Conservation (phyloP, 1,140 invertebrate genomes). For the Geopemphigus sp. region DNA sequence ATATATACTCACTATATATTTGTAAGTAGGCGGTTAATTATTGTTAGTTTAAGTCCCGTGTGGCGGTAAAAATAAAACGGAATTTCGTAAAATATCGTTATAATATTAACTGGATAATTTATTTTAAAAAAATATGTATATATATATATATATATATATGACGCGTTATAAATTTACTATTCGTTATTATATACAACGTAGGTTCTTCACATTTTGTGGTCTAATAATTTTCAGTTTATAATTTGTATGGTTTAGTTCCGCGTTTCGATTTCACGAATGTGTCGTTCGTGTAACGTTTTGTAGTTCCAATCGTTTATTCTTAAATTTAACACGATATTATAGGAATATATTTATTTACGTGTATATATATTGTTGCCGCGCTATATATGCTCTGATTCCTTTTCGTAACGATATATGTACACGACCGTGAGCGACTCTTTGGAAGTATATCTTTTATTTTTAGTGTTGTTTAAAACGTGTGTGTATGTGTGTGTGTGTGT, state of each 20-base stretch:
- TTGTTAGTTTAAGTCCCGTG: conserved; percentile 10
- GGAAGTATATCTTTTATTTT: too few species aligned
- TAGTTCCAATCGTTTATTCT: too few species aligned
- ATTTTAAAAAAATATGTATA: neutral
- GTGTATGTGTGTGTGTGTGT: too few species aligned
- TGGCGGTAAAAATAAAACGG: neutral
- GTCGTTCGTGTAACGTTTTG: neutral
- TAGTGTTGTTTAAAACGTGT: too few species aligned
- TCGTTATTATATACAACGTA: neutral
- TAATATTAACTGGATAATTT: neutral
- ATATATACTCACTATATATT: neutral
- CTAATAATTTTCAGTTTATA: conserved; percentile 3
- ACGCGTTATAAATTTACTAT: conserved; percentile 1
- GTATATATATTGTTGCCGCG: too few species aligned
- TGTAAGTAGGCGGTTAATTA: conserved; percentile 30
- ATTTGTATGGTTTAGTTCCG: conserved; percentile 6
- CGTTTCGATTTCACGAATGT: neutral
- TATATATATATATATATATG: neutral
- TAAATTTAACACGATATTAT: too few species aligned
- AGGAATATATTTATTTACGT: too few species aligned
- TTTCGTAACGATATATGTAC: too few species aligned
- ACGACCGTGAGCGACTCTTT: too few species aligned
- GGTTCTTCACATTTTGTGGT: neutral
- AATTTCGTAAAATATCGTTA: conserved; percentile 2
- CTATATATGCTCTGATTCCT: too few species aligned